Conservation (phyloP, 1,140 invertebrate species). For the Pseudomyrmex dendroicus region DNA sequence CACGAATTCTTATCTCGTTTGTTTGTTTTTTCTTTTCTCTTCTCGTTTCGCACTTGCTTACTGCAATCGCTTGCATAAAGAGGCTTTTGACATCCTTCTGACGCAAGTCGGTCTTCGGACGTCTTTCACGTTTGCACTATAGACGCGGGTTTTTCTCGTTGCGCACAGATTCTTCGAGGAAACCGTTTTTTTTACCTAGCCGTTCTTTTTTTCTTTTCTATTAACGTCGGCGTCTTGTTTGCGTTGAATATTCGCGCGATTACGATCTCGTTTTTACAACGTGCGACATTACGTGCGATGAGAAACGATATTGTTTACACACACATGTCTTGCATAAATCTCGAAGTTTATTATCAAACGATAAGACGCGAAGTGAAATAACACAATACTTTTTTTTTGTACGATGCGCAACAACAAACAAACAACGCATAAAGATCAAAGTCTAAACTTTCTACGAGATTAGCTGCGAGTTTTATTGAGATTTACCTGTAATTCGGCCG, state of each 20-base stretch:
- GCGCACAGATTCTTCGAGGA: too few relatives aligned
- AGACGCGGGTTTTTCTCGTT: not conserved
- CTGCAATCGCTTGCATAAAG: constrained; percentile 17
- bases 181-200: not conserved
- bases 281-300: not conserved
- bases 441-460: too few relatives aligned
- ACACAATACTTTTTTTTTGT: too few relatives aligned
- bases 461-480: too few relatives aligned
- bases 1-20: not conserved
- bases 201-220: not conserved
- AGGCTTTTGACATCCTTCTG: constrained; percentile 13
- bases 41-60: constrained; percentile 15
- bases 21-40: constrained; percentile 2
- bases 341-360: too few relatives aligned
- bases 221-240: not conserved
- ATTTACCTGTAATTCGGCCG: constrained; percentile 86
- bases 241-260: not conserved
- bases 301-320: too few relatives aligned
- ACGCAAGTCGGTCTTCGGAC: constrained; percentile 19
- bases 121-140: not conserved
- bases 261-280: not conserved
- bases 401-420: too few relatives aligned
- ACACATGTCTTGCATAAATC: too few relatives aligned
- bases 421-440: not conserved
- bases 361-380: too few relatives aligned